Base-by-base conservation (phyloP, 2,113 vertebrate species). In the Loxodonta africana region DNA sequence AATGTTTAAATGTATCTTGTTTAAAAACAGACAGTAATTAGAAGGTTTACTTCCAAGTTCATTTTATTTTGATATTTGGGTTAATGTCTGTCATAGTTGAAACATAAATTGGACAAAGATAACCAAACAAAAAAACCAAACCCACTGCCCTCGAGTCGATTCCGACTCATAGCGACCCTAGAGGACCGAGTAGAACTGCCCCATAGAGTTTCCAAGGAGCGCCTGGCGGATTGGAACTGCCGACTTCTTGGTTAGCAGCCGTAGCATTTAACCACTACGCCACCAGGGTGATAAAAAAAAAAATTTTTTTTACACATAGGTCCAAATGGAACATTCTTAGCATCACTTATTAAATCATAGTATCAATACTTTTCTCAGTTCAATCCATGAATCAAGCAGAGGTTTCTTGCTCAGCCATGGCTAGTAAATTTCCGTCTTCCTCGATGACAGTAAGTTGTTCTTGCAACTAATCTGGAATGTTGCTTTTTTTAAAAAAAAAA, bases 1-100 rank as follows among this genome's bases (percentile, higher is more conserved):
- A 37, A 37, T 37, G 37, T 37, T 37, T 37, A 37, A 37, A 37
- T 90, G 74, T 95, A 46, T 94, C 48, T 63, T 83, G 44, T 69
- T 97, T 92, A 53, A 71, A 92, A 95, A 74, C 28, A 93, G 71
- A 28, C 20, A 83, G 65, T 63, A 93, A 95, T 94, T 95, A 88
- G 83, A 82, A 81, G 48, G 62, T 74, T 90, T 93, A 86, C 25
- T 90, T 94, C 37, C 33, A 83, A 69, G 80, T 94, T 96, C 23
- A 90, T 96, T 90, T 97, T 71, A 88, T 89, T 91, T 91, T 95
- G 74, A 89, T 96, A 92, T 83, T 97, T 94, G 81, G 12, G 85
- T 90, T 96, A 74, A 95, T 80, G 33, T 88, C 77, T 95, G 33
- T 96, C 83, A 63, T 23, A 84, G 53, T 51, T 77, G 78, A 95